Evolutionary conservation across 2,797 vertebrate genomes (phyloP), one percentile per base, ranked within the genome.

Genomic region (Meda fulgida): DNA sequence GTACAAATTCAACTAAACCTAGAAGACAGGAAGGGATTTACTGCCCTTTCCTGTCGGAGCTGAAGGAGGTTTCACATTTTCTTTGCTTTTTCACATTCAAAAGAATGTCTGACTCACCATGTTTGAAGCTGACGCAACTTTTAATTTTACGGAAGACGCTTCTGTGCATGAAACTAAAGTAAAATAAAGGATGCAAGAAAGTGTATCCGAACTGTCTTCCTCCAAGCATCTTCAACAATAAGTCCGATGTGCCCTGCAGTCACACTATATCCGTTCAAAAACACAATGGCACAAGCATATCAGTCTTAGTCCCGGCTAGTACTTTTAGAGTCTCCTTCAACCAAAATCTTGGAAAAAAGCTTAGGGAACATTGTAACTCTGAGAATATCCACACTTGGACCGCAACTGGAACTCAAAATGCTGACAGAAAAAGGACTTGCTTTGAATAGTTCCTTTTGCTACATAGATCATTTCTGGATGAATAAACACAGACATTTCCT

Each of bases 131-230:
- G 89, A 97, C 91, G 80, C 96, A 98, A 48, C 94, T 93, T 83
- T 93, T 95, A 86, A 97, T 96, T 94, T 95, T 97, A 92, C 92
- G 92, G 78, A 97, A 95, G 83, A 97, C 94, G 69, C 92, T 94
- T 92, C 95, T 95, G 67, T 96, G 94, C 84, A 97, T 93, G 88
- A 95, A 94, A 89, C 91, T 93, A 85, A 94, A 91, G 81, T 96
- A 95, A 2, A 93, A 89, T 84, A 96, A 93, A 83, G 95, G 91
- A 88, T 92, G 93, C 26, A 94, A 92, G 60, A 95, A 91, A 87
- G 93, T 93, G 51, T 92, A 90, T 89, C 94, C 95, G 18, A 92
- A 89, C 90, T 87, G 92, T 84, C 92, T 91, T 89, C 93, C 93
- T 92, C 96, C 93, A 85, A 96, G 92, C 96, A 97, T 97, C 82